phyloP scores from a whole-genome alignment of 2,888 invertebrate species.

The Drosophila kanekoi region DNA sequence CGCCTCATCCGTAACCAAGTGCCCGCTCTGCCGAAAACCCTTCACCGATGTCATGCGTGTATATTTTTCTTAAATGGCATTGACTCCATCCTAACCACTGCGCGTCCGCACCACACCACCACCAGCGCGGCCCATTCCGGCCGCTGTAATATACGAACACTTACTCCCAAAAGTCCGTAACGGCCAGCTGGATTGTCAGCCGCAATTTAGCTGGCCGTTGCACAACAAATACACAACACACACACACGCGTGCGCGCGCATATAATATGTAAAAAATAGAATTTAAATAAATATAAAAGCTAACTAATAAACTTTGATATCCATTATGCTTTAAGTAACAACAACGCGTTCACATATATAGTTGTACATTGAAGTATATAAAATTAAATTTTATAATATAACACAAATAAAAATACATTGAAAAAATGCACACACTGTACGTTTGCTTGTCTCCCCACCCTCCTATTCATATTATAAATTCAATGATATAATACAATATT shows the following conservation, averaged over 20 bases:
- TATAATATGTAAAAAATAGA: constrained; percentile 11
- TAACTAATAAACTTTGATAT: no score
- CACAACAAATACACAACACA: not conserved
- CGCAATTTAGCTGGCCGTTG: constrained; percentile 58
- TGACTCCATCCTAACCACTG: constrained; percentile 6
- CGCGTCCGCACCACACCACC: constrained; percentile 5
- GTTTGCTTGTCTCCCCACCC: constrained; percentile 1
- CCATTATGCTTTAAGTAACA: no score
- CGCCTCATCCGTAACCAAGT: constrained; percentile 93
- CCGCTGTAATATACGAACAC: constrained; percentile 15
- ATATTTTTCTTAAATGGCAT: constrained; percentile 84
- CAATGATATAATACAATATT: constrained; percentile 33
- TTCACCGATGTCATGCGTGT: constrained; percentile 87
- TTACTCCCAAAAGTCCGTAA: constrained; percentile 4
- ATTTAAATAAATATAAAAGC: not conserved
- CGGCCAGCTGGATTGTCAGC: constrained; percentile 55
- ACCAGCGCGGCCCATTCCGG: constrained; percentile 8
- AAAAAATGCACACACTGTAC: no score
- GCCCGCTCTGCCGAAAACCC: constrained; percentile 93
- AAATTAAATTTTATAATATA: no score
- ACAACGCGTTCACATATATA: no score
- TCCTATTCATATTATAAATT: constrained; percentile 44
- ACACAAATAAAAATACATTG: no score
- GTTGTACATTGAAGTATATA: no score
- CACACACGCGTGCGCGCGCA: not conserved